phyloP scores from a whole-genome alignment of 1,140 invertebrate genomes.

The Caerostris darwini region DNA sequence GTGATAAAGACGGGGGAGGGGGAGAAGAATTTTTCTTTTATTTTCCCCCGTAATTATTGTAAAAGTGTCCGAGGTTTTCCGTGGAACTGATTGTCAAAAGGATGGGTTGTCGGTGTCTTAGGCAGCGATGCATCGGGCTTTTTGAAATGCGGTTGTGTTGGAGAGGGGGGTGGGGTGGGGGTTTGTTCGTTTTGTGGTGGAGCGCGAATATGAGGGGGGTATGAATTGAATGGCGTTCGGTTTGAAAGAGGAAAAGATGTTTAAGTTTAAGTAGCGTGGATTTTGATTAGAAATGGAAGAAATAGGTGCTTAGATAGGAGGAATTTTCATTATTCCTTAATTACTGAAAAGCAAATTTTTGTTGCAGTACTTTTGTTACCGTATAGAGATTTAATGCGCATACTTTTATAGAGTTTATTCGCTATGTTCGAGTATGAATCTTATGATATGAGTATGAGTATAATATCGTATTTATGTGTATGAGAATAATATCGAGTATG shows the following conservation, averaged over 20 bases:
- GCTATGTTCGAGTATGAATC: too few relatives aligned
- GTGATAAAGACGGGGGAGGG: not conserved
- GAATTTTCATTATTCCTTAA: too few relatives aligned
- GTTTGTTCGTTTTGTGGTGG: not conserved
- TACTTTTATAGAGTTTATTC: too few relatives aligned
- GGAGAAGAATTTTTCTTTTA: not conserved
- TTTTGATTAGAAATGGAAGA: not conserved
- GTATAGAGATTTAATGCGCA: too few relatives aligned
- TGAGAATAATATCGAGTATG: too few relatives aligned
- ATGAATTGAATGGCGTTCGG: not conserved
- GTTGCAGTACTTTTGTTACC: too few relatives aligned
- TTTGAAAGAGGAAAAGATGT: not conserved
- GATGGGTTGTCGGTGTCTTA: not conserved
- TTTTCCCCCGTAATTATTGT: not conserved
- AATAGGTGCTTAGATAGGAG: not conserved
- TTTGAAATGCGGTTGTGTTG: not conserved
- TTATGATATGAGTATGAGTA: too few relatives aligned
- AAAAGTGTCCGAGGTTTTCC: conserved; percentile 7
- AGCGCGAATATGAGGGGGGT: not conserved
- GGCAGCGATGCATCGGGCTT: not conserved
- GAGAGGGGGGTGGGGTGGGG: too few relatives aligned
- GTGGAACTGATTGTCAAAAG: not conserved
- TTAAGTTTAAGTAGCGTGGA: not conserved
- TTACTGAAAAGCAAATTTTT: too few relatives aligned
- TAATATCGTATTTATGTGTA: too few relatives aligned